phyloP scores from a whole-genome alignment of 2,113 vertebrate genomes.

The Narcine bancroftii region DNA sequence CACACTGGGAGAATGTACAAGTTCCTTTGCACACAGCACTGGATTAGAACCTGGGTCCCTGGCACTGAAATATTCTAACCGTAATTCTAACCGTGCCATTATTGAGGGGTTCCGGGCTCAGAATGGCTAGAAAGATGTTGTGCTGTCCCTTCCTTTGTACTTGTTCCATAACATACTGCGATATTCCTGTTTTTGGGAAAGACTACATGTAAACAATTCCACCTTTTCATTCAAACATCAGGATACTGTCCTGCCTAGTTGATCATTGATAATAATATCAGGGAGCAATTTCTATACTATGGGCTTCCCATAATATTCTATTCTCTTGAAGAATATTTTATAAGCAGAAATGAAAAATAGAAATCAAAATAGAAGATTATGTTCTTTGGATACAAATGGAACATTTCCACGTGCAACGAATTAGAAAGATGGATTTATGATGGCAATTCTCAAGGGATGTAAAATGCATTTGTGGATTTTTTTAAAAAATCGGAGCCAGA shows the following conservation, averaged over 20 bases:
- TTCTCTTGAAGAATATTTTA: not conserved
- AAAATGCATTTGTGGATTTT: not conserved
- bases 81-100: too few relatives aligned
- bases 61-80: too few relatives aligned
- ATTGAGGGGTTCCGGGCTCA: too few relatives aligned
- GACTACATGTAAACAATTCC: not conserved
- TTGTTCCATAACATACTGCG: not conserved
- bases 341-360: not conserved
- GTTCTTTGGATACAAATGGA: not conserved
- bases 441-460: not conserved
- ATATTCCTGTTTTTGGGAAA: not conserved
- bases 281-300: not conserved
- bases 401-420: not conserved
- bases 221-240: not conserved
- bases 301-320: not conserved
- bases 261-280: too few relatives aligned
- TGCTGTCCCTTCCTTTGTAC: not conserved
- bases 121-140: not conserved
- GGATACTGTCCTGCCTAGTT: not conserved
- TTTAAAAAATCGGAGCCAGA: not conserved
- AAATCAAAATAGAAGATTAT: not conserved
- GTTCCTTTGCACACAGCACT: too few relatives aligned
- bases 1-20: too few relatives aligned
- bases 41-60: too few relatives aligned
- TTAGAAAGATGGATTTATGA: not conserved